Evolutionary conservation across 2,888 invertebrate species (phyloP).

Genomic region (Pheosia tremula): DNA sequence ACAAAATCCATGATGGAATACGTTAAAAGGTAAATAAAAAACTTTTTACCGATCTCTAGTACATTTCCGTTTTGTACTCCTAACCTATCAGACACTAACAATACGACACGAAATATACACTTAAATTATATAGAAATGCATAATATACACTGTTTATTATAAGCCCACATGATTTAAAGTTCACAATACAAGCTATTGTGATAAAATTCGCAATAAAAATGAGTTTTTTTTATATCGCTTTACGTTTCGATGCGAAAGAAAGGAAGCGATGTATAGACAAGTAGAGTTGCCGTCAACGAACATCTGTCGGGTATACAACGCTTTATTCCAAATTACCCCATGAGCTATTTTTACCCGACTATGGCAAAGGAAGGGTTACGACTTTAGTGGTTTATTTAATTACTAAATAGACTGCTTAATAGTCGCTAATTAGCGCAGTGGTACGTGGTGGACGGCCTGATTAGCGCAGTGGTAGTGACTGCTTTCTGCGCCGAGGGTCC

Average conservation of each 20-base stretch:
- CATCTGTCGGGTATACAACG: conserved; percentile 58
- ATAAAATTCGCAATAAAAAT: conserved; percentile 31
- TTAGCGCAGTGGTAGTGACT: no score
- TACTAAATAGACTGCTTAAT: no score
- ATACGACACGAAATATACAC: conserved; percentile 44
- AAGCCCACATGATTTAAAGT: conserved; percentile 29
- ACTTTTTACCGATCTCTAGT: conserved; percentile 30
- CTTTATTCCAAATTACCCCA: conserved; percentile 15
- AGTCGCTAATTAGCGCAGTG: no score
- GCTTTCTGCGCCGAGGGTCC: no score
- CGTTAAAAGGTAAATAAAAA: conserved; percentile 17
- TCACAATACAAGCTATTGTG: conserved; percentile 1
- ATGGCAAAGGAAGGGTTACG: background rate
- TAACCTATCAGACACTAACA: conserved; percentile 62
- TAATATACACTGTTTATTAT: conserved; percentile 27
- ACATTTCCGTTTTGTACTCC: conserved; percentile 45
- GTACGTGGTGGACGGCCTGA: no score
- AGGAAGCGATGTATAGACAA: conserved; percentile 69
- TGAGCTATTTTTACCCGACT: background rate
- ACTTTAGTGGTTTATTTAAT: no score
- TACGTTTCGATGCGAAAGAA: conserved; percentile 62
- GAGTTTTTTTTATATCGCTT: conserved; percentile 41
- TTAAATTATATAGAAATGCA: conserved; percentile 35
- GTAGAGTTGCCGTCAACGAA: conserved; percentile 64
- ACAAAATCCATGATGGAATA: conserved; percentile 72